These are phyloP conservation scores for Stenotaenia linearis DNA, from an alignment of 2,888 invertebrate species.

Conservation along the genomic window DNA sequence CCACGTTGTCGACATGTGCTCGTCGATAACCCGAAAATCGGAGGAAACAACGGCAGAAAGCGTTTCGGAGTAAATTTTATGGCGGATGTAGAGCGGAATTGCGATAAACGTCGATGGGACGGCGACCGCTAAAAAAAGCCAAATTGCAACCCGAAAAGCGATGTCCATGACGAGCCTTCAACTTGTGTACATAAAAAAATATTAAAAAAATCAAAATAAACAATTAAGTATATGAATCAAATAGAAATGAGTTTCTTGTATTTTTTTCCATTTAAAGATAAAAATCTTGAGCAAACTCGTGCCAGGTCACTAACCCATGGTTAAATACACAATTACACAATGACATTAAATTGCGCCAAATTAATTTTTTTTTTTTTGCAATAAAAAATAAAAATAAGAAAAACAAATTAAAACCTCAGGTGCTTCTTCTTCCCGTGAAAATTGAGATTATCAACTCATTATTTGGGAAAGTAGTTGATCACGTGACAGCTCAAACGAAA, in stretches of 20 bases:
- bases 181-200: not conserved
- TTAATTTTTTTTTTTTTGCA: not conserved
- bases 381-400: not conserved
- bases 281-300: too few species aligned
- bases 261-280: too few species aligned
- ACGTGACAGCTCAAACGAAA: not conserved
- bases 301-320: too few species aligned
- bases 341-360: not conserved
- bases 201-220: not conserved
- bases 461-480: not conserved
- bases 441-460: not conserved
- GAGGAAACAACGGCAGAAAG: conserved; percentile 68
- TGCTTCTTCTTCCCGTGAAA: not conserved
- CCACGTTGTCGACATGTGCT: conserved; percentile 70
- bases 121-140: conserved; percentile 54
- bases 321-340: not conserved
- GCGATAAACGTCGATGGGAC: conserved; percentile 63
- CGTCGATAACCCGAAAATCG: conserved; percentile 68
- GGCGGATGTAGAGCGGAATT: conserved; percentile 64
- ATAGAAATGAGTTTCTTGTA: not conserved
- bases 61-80: conserved; percentile 58
- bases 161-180: conserved; percentile 33
- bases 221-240: not conserved
- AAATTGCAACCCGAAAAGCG: conserved; percentile 55
- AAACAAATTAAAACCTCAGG: not conserved